A percentile compares a stretch with the other conserved stretches of the same genome.
These are phyloP conservation scores for Acrobasis repandana DNA, from an alignment of 2,888 invertebrate species.

Conservation along the genomic window DNA sequence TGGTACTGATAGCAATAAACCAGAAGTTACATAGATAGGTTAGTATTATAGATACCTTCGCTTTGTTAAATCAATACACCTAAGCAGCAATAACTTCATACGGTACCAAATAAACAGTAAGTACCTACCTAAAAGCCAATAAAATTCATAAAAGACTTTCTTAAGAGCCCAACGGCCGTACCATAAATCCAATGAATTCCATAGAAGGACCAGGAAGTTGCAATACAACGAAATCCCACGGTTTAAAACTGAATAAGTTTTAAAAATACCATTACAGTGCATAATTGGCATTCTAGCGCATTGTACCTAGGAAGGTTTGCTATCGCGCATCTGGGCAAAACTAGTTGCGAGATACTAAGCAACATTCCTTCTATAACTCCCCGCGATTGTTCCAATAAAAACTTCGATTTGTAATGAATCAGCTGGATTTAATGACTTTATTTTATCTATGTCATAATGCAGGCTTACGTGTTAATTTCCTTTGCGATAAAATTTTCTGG, in stretches of 20 bases:
- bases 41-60: too few relatives aligned
- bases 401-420: conserved; percentile 18
- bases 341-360: conserved; percentile 33
- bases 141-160: too few relatives aligned
- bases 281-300: conserved; percentile 24
- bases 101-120: too few relatives aligned
- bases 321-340: conserved; percentile 33
- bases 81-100: too few relatives aligned
- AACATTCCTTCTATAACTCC: conserved; percentile 30
- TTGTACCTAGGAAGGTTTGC: conserved; percentile 18
- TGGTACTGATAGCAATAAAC: too few relatives aligned
- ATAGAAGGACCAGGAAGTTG: conserved; percentile 8
- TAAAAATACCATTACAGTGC: conserved; percentile 18
- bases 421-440: conserved; percentile 16
- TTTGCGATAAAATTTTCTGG: neutral
- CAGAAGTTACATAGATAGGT: too few relatives aligned
- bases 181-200: neutral
- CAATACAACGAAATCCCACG: conserved; percentile 12
- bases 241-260: conserved; percentile 18
- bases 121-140: too few relatives aligned
- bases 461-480: neutral
- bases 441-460: conserved; percentile 15
- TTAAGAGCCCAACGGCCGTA: neutral
- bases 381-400: conserved; percentile 21
- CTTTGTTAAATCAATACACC: too few relatives aligned